phyloP scores from a whole-genome alignment of 2,797 vertebrate genomes.

The Botia kubotai region DNA sequence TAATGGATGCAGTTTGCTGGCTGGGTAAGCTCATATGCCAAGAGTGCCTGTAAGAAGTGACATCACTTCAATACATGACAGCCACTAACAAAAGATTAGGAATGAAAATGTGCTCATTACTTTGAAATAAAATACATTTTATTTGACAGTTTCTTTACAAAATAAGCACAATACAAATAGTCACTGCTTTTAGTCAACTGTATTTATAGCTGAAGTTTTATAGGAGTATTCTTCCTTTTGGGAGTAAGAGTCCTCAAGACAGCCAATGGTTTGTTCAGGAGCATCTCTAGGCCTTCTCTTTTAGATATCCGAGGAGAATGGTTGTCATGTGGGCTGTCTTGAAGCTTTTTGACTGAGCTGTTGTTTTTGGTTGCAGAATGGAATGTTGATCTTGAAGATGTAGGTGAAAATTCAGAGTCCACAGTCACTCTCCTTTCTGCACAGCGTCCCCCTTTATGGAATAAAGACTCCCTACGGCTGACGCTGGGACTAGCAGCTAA shows the following conservation, averaged over 20 bases:
- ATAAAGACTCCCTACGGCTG: constrained; percentile 73
- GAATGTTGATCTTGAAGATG: neutral
- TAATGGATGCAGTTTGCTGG: too few species aligned
- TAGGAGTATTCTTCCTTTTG: neutral
- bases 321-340: neutral
- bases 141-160: neutral
- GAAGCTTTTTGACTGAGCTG: fast-evolving
- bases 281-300: constrained; percentile 54
- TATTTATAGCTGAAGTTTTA: constrained; percentile 15
- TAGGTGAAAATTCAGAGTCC: constrained; percentile 9
- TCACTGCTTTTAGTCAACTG: neutral
- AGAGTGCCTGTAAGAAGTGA: too few species aligned
- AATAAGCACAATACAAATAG: neutral
- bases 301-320: constrained; percentile 19
- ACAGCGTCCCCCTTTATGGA: constrained; percentile 58
- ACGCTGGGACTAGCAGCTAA: constrained; percentile 71
- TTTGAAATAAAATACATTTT: neutral
- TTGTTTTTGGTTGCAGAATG: neutral
- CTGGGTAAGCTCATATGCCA: too few species aligned
- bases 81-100: neutral
- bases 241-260: constrained; percentile 63
- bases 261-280: constrained; percentile 62
- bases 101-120: neutral
- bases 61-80: too few species aligned
- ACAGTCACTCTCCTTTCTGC: neutral